Evolutionary conservation across 2,113 vertebrate species (phyloP).

Genomic region (Silurus meridionalis): DNA sequence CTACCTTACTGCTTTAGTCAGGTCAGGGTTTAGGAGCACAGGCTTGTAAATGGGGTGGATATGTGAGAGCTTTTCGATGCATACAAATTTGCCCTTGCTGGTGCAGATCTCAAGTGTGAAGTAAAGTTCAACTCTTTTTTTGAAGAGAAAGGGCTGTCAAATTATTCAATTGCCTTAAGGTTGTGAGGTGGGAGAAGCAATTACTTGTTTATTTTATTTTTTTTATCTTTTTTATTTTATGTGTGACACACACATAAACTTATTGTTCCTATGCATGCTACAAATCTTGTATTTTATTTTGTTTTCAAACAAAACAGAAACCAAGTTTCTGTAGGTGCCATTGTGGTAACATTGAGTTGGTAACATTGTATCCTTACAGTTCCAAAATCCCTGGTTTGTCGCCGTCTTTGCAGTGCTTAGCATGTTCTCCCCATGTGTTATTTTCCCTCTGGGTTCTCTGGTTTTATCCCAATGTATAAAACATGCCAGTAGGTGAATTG

Average conservation of each 20-base stretch:
- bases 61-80: background rate
- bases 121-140: background rate
- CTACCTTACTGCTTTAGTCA: constrained; percentile 15
- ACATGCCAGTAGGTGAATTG: background rate
- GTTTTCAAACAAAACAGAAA: background rate
- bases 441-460: background rate
- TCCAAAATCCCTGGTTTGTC: background rate
- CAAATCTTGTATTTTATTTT: background rate
- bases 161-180: background rate
- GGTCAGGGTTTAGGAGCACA: constrained; percentile 13
- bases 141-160: background rate
- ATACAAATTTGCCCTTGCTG: constrained; percentile 1
- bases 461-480: background rate
- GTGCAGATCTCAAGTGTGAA: background rate
- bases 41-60: background rate
- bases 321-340: background rate
- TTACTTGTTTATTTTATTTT: background rate
- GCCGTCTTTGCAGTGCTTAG: background rate
- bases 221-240: background rate
- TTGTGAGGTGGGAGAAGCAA: background rate
- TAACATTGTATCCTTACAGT: background rate
- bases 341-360: background rate
- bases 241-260: background rate
- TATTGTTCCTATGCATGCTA: background rate
- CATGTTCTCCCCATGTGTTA: background rate